These are phyloP conservation scores for Geotrupes spiniger DNA, from an alignment of 2,888 invertebrate genomes.

Conservation along the genomic window DNA sequence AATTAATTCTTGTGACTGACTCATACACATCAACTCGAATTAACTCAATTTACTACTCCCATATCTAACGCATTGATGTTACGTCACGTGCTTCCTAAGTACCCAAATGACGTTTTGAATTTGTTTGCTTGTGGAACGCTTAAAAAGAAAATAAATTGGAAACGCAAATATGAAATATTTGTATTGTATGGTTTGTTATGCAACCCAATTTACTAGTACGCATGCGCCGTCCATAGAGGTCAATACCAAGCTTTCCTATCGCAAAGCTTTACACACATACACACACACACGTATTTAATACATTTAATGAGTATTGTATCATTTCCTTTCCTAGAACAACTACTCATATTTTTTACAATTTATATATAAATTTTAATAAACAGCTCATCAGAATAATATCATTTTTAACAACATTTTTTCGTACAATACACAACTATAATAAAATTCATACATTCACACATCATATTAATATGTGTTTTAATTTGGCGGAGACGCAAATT, in stretches of 20 bases:
- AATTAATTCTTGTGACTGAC: constrained; percentile 22
- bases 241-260: constrained; percentile 15
- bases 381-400: too few species aligned
- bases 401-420: too few species aligned
- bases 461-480: too few species aligned
- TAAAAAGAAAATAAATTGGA: background rate
- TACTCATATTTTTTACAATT: background rate
- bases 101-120: too few species aligned
- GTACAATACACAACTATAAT: too few species aligned
- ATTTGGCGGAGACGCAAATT: too few species aligned
- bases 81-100: background rate
- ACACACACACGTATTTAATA: background rate
- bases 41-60: background rate
- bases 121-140: too few species aligned
- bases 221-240: constrained; percentile 11
- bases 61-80: background rate
- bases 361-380: too few species aligned
- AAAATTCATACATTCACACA: too few species aligned
- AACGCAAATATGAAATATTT: background rate
- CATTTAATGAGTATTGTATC: background rate
- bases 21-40: constrained; percentile 14
- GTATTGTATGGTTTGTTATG: constrained; percentile 4
- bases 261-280: background rate
- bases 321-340: background rate
- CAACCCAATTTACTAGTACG: constrained; percentile 12